Conservation (phyloP, 2,888 invertebrate species). For the Drosophila aldrichi region DNA sequence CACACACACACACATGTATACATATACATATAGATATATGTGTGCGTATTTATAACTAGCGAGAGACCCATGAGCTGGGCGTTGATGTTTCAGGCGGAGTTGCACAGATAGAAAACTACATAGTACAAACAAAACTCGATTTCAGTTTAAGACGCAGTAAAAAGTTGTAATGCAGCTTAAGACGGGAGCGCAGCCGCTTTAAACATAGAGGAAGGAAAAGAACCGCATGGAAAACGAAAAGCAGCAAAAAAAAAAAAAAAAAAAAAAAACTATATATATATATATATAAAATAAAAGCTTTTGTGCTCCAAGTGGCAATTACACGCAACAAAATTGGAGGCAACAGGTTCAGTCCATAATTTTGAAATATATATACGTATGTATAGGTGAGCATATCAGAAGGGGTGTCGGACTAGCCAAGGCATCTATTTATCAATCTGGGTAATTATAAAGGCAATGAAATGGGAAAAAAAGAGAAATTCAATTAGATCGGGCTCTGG, state of each 20-base stretch:
- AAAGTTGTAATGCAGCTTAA: conserved; percentile 82
- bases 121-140: conserved; percentile 76
- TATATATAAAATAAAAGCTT: conserved; percentile 45
- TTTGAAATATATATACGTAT: conserved; percentile 29
- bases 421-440: conserved; percentile 11
- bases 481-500: conserved; percentile 15
- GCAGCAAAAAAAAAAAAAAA: conserved; percentile 20
- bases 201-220: conserved; percentile 80
- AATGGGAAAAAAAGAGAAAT: conserved; percentile 59
- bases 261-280: conserved; percentile 6
- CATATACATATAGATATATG: not conserved
- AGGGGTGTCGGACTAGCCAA: conserved; percentile 17
- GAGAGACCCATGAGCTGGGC: conserved; percentile 66
- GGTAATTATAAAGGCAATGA: conserved; percentile 47
- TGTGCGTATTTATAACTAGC: conserved; percentile 10
- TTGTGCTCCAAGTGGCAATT: conserved; percentile 75
- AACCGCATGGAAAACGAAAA: conserved; percentile 72
- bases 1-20: not conserved
- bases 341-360: conserved; percentile 62
- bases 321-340: conserved; percentile 77
- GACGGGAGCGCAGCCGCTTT: conserved; percentile 78
- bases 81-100: conserved; percentile 80
- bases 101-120: conserved; percentile 76
- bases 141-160: conserved; percentile 83
- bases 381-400: conserved; percentile 4